Base-by-base conservation (phyloP, 2,113 vertebrate genomes). In the Phaethornis superciliosus region DNA sequence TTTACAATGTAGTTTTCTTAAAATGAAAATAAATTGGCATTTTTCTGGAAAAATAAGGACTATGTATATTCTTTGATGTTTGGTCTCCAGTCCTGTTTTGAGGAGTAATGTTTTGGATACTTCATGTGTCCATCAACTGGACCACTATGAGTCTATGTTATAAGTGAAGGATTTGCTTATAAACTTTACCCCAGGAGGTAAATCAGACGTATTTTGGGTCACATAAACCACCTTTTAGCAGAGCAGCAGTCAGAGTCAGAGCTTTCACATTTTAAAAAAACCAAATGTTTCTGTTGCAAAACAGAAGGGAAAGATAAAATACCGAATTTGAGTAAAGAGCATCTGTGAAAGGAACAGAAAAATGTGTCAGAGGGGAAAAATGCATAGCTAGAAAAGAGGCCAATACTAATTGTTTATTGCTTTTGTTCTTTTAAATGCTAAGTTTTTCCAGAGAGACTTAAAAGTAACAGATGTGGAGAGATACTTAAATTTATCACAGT, bases 391-490 rank as follows among this genome's bases (percentile, higher is more conserved):
- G 32, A 92, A 86, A 81, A 71, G 59, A 81, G 44, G 49, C 83
- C 37, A 71, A 4, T 52, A 30, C 44, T 84, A 32, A 56, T 86
- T 93, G 69, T 90, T 96, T 90, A 68, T 58, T 81, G 54, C 56
- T 71, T 93, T 92, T 92, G 44, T 74, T 90, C 76, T 78, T 93
- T 81, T 83, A 92, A 90, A 59, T 75, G 33, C 64, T 90, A 32
- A 69, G 20, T 49, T 89, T 93, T 88, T 77, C 83, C 81, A 81
- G 64, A 42, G 91, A 86, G 69, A 63, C 81, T 94, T 92, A 75
- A 59, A 89, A 86, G 58, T 84, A 92, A 78, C 83, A 96, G 77
- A 92, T 92, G 86, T 75, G 69, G 72, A 84, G 76, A 88, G 63
- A 42, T 54, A 74, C 28, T 86, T 94, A 37, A 83, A 89, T 88